Base-by-base conservation (phyloP, 2,888 invertebrate genomes). In the Acanthosepion pharaonis region DNA sequence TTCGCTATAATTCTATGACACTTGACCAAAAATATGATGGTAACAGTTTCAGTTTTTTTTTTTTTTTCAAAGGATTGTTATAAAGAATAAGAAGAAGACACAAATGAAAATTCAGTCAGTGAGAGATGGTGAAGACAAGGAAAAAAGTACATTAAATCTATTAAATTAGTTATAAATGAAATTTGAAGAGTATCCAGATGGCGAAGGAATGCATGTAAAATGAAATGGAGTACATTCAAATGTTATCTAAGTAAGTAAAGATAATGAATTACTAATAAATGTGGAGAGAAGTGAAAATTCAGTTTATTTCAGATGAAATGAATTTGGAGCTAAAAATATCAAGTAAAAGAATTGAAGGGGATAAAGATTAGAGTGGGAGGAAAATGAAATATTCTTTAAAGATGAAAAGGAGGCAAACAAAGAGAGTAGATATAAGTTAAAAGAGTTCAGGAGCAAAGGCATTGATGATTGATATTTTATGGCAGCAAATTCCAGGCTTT, bases 381-480 rank as follows among this genome's bases (percentile, higher is more conserved):
- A 64, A 25, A 25, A 59, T 25, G 5, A 64, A 28, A 64, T 23
- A 64, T 25, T 64, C 64, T 64, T 64, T 64, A 64, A 64, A 78
- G 9, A n/a, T 78, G 5, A 78, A 78, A 78, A 11, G 9, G 11
- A n/a, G 18, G 23, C 15, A 78, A 78, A 64, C 64, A 64, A n/a
- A n/a, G n/a, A n/a, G 11, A 6, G n/a, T 11, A 78, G 78, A 78
- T 78, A 78, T 33, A n/a, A 78, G 33, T 78, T 78, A 4, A 18
- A n/a, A 78, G 78, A 78, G 15, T 78, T 78, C 5, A 78, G 11
- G 5, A 78, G n/a, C 2, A 15, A 11, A 11, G 78, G n/a, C n/a
- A 78, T 78, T 78, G 78, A 78, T 78, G 78, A 78, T 11, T n/a
- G 78, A 78, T 78, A 78, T 78, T 78, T 78, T 78, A 78, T 78